These are phyloP conservation scores for Theristicus caerulescens DNA, from an alignment of 2,113 vertebrate genomes.

Conservation along the genomic window DNA sequence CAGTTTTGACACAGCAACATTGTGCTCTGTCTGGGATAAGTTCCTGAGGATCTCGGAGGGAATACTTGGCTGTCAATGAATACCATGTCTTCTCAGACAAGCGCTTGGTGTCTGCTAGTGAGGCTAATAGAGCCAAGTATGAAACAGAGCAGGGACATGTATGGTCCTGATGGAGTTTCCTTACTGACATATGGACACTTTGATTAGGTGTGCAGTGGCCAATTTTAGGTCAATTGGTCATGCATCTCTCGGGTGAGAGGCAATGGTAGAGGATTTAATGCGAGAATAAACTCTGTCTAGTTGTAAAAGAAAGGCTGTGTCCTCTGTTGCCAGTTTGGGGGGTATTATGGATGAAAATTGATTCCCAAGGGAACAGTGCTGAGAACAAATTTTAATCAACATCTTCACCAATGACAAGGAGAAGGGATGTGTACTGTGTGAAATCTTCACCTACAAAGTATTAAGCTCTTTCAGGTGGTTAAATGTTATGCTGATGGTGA, in stretches of 20 bases:
- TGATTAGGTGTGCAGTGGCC: neutral
- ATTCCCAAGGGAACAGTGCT: neutral
- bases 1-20: neutral
- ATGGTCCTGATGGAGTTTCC: neutral
- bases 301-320: neutral
- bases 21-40: neutral
- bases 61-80: neutral
- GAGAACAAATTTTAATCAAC: neutral
- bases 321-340: neutral
- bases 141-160: neutral
- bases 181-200: accelerated
- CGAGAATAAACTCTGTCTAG: neutral
- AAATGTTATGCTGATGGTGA: neutral
- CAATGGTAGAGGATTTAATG: neutral
- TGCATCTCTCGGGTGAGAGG: neutral
- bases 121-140: neutral
- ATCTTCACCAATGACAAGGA: neutral
- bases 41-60: neutral
- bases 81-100: neutral
- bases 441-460: neutral
- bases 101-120: neutral
- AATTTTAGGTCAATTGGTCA: neutral
- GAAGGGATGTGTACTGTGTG: neutral
- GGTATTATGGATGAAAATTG: accelerated
- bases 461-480: neutral